Percentiles rank a stretch among this genome's conserved stretches.
phyloP scores from a whole-genome alignment of 2,797 vertebrate genomes.

The Falco cherrug region DNA sequence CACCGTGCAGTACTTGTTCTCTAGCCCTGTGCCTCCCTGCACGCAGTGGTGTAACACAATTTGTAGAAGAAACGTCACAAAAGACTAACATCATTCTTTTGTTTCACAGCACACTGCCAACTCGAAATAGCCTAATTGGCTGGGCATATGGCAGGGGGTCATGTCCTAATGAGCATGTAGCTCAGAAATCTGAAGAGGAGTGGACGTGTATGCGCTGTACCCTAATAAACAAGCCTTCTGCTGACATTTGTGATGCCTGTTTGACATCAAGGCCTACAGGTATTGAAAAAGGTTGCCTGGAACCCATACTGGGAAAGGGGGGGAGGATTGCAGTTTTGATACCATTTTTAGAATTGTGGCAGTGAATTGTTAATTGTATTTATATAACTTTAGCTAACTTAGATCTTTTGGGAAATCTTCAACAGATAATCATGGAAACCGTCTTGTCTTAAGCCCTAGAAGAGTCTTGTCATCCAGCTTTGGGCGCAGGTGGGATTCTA shows the following conservation, averaged over 20 bases:
- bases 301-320: neutral
- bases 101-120: constrained; percentile 81
- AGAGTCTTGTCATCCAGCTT: neutral
- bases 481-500: neutral
- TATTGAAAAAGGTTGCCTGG: constrained; percentile 63
- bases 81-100: constrained; percentile 48
- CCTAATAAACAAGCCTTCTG: constrained; percentile 86
- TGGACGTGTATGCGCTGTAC: constrained; percentile 90
- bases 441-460: neutral
- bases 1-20: neutral
- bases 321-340: neutral
- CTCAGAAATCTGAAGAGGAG: constrained; percentile 84
- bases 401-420: neutral
- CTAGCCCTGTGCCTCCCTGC: neutral
- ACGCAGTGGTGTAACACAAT: neutral
- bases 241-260: constrained; percentile 86
- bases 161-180: constrained; percentile 71
- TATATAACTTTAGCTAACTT: neutral
- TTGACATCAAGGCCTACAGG: constrained; percentile 84
- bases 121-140: constrained; percentile 78
- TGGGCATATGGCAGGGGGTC: constrained; percentile 71
- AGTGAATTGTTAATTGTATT: neutral
- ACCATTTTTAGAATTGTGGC: neutral
- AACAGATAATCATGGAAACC: neutral
- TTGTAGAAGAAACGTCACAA: neutral